These are phyloP conservation scores for Serripes groenlandicus DNA, from an alignment of 2,888 invertebrate species.

Conservation along the genomic window DNA sequence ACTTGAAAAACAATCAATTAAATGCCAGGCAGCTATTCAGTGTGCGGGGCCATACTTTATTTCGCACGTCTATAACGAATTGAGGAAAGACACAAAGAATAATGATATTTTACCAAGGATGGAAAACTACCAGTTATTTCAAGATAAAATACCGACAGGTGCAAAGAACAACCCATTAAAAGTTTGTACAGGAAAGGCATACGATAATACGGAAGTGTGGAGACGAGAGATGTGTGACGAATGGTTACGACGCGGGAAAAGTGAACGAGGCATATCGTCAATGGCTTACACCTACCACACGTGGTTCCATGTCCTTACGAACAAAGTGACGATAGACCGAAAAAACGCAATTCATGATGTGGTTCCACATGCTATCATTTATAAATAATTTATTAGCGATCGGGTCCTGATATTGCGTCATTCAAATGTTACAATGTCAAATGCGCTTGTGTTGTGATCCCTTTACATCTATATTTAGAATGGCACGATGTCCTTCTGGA, in stretches of 20 bases:
- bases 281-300: conserved; percentile 12
- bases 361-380: background rate
- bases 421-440: too few relatives aligned
- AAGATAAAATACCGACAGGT: conserved; percentile 13
- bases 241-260: background rate
- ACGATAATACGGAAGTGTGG: background rate
- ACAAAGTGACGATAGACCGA: background rate
- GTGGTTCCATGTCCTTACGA: conserved; percentile 2
- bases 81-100: background rate
- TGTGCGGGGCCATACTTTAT: conserved; percentile 12
- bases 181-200: background rate
- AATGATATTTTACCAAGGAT: background rate
- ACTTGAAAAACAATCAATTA: conserved; percentile 4
- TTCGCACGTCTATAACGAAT: conserved; percentile 9
- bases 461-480: too few relatives aligned
- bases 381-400: too few relatives aligned
- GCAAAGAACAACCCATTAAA: background rate
- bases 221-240: conserved; percentile 15
- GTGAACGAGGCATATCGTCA: background rate
- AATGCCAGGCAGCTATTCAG: background rate
- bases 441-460: too few relatives aligned
- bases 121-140: conserved; percentile 5
- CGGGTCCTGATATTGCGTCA: too few relatives aligned
- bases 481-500: too few relatives aligned
- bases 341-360: conserved; percentile 5